Evolutionary conservation across 2,797 vertebrate species (phyloP).

Genomic region (Mastacembelus armatus): DNA sequence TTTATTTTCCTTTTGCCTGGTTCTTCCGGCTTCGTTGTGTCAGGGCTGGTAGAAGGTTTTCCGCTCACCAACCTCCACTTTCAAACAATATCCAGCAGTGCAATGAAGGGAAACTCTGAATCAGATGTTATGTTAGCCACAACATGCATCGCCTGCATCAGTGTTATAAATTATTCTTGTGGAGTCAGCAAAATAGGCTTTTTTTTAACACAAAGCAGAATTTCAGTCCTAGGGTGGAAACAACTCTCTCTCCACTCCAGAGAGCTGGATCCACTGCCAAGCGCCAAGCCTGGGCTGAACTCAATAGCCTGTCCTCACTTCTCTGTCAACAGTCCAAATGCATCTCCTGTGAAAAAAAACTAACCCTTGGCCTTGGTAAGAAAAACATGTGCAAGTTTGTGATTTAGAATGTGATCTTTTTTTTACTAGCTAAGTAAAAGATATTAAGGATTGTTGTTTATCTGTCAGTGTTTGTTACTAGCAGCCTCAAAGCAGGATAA

Average conservation of each 20-base stretch:
- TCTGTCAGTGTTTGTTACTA: constrained; percentile 39
- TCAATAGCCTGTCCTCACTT: constrained; percentile 69
- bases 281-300: constrained; percentile 71
- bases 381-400: constrained; percentile 48
- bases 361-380: constrained; percentile 24
- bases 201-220: constrained; percentile 64
- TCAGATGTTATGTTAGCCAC: constrained; percentile 78
- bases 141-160: constrained; percentile 78
- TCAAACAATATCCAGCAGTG: constrained; percentile 67
- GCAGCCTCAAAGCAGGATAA: constrained; percentile 34
- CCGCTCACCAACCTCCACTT: constrained; percentile 53
- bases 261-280: constrained; percentile 72
- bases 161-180: constrained; percentile 87
- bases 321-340: constrained; percentile 60
- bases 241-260: constrained; percentile 77
- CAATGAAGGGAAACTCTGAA: constrained; percentile 73
- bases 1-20: constrained; percentile 60
- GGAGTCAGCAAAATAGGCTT: constrained; percentile 87
- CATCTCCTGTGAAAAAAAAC: constrained; percentile 47
- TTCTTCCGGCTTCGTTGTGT: constrained; percentile 62
- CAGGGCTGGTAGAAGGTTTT: constrained; percentile 50
- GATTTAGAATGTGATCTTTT: constrained; percentile 37
- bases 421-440: constrained; percentile 26
- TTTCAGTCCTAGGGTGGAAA: constrained; percentile 80
- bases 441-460: constrained; percentile 48